Evolutionary conservation across 2,888 invertebrate genomes (phyloP).

Genomic region (Cephus pygmeus): DNA sequence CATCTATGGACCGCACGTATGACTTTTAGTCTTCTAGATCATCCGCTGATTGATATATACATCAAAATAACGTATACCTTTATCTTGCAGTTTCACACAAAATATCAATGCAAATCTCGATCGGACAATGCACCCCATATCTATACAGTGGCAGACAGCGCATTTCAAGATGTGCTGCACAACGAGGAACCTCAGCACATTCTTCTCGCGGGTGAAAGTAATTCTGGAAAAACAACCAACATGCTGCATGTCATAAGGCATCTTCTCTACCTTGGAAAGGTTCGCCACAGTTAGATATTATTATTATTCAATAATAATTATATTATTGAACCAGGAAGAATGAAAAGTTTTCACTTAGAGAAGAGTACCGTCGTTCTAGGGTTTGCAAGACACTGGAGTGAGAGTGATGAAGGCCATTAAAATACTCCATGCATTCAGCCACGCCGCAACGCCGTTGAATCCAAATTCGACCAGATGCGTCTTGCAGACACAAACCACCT

Average conservation of each 20-base stretch:
- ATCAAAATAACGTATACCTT: not conserved
- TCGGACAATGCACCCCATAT: constrained; percentile 93
- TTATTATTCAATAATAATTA: not conserved
- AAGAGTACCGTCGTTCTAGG: constrained; percentile 41
- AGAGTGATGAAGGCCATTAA: constrained; percentile 77
- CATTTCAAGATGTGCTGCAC: constrained; percentile 91
- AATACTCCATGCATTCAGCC: constrained; percentile 82
- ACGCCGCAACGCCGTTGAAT: constrained; percentile 88
- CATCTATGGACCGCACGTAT: constrained; percentile 79
- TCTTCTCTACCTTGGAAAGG: constrained; percentile 83
- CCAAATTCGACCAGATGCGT: constrained; percentile 87
- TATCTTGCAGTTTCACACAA: constrained; percentile 76
- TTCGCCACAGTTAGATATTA: constrained; percentile 35
- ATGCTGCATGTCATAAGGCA: constrained; percentile 84
- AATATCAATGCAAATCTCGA: constrained; percentile 85
- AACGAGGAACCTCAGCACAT: constrained; percentile 88
- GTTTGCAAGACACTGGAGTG: constrained; percentile 69
- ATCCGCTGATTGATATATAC: not conserved
- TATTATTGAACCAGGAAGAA: not conserved
- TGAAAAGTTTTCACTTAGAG: constrained; percentile 1
- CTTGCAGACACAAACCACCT: constrained; percentile 84
- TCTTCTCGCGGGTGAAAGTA: constrained; percentile 89
- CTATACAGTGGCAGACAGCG: constrained; percentile 88
- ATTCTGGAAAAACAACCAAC: constrained; percentile 91
- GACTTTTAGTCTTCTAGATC: constrained; percentile 26